Evolutionary conservation across 2,888 invertebrate genomes (phyloP).

Genomic region (Fragum whitleyi): DNA sequence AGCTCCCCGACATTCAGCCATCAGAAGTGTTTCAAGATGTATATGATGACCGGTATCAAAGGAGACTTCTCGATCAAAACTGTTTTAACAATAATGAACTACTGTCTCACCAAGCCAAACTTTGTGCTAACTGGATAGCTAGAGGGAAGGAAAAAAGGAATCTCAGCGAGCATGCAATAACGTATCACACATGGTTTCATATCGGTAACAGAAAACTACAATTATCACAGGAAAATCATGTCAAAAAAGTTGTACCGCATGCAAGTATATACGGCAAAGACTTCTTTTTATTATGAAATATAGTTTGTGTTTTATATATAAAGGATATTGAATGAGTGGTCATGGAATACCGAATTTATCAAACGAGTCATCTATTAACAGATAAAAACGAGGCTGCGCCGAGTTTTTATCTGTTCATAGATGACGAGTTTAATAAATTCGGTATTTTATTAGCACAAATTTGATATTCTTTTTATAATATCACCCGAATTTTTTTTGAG

Average conservation of each 20-base stretch:
- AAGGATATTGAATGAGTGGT: no score
- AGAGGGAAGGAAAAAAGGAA: not conserved
- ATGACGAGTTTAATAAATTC: no score
- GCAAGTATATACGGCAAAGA: not conserved
- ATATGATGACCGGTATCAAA: not conserved
- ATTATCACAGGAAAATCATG: not conserved
- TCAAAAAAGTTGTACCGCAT: constrained; percentile 2
- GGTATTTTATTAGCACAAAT: no score
- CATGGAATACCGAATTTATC: no score
- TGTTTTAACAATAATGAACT: not conserved
- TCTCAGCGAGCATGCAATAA: not conserved
- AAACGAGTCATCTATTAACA: no score
- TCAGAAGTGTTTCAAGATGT: not conserved
- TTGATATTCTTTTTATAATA: no score
- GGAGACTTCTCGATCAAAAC: not conserved
- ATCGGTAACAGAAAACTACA: not conserved
- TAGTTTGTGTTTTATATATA: no score
- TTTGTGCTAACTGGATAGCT: not conserved
- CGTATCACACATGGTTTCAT: not conserved
- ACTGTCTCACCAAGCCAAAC: not conserved
- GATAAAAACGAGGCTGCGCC: no score
- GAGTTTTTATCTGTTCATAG: no score
- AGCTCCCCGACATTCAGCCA: not conserved
- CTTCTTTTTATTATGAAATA: not conserved
- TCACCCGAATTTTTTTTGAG: no score